A percentile compares a stretch with the other conserved stretches of the same genome.
Conservation (phyloP, 2,888 invertebrate genomes). For the Philopedon plagiatum region DNA sequence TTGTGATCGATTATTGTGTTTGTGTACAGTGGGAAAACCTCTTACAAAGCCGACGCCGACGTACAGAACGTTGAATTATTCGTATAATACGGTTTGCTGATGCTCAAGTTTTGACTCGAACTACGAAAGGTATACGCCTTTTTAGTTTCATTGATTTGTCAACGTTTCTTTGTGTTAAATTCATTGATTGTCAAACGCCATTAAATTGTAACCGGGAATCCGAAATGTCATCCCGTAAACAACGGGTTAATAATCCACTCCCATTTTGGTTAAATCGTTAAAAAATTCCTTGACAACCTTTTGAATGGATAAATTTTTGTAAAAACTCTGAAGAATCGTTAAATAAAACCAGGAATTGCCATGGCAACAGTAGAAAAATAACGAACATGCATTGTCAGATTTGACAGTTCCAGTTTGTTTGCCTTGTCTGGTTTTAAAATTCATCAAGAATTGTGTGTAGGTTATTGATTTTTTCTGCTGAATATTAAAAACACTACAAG, state of each 20-base stretch:
- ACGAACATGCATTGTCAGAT: conserved; percentile 20
- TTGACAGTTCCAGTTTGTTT: conserved; percentile 36
- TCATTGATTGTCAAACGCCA: conserved; percentile 71
- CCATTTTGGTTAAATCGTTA: conserved; percentile 43
- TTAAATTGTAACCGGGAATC: conserved; percentile 67
- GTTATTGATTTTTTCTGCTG: conserved; percentile 32
- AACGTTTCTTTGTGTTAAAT: conserved; percentile 71
- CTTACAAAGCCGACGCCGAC: conserved; percentile 74
- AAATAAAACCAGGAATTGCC: conserved; percentile 12
- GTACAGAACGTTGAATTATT: conserved; percentile 69
- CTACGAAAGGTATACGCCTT: conserved; percentile 63
- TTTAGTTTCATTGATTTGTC: conserved; percentile 24
- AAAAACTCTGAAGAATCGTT: conserved; percentile 34
- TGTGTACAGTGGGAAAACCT: conserved; percentile 75
- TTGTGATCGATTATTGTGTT: conserved; percentile 73
- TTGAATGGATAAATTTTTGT: conserved; percentile 29
- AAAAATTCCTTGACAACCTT: background rate
- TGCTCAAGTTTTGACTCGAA: conserved; percentile 61
- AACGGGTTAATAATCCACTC: conserved; percentile 58
- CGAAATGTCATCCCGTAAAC: conserved; percentile 68
- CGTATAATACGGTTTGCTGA: conserved; percentile 68
- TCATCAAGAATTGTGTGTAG: conserved; percentile 26
- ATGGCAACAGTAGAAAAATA: conserved; percentile 30
- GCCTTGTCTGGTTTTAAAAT: conserved; percentile 24
- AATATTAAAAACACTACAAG: background rate